Conservation (phyloP, 2,888 invertebrate genomes). For the Lymantria dispar region DNA sequence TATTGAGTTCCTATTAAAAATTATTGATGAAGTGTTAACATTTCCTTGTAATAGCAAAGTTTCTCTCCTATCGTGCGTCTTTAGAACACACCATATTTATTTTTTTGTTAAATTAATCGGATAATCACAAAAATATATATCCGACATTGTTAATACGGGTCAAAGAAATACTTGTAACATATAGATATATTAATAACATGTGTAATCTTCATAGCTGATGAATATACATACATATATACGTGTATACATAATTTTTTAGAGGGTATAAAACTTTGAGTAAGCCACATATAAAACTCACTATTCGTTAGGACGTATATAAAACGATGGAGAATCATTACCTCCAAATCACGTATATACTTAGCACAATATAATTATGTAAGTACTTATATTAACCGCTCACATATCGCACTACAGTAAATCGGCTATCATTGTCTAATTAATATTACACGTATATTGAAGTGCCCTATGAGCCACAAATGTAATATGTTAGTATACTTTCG, state of each 20-base stretch:
- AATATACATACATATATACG: no score
- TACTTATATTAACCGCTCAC: constrained; percentile 23
- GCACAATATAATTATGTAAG: constrained; percentile 23
- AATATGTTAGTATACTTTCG: constrained; percentile 19
- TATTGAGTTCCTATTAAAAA: no score
- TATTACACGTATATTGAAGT: constrained; percentile 23
- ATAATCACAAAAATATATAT: no score
- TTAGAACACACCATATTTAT: no score
- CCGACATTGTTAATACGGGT: no score
- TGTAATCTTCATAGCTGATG: no score
- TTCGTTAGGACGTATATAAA: constrained; percentile 28
- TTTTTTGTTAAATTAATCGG: no score
- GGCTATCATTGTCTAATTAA: constrained; percentile 15
- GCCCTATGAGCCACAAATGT: constrained; percentile 24
- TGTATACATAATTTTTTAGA: neutral
- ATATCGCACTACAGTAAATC: neutral
- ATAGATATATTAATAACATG: no score
- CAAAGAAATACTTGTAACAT: no score
- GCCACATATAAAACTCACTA: constrained; percentile 22
- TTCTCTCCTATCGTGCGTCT: no score
- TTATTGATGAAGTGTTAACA: no score
- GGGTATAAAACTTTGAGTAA: neutral
- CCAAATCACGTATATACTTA: constrained; percentile 25
- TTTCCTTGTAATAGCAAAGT: no score
- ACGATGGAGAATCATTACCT: constrained; percentile 37